Evolutionary conservation across 2,113 vertebrate genomes (phyloP).

Genomic region (Platysteira castanea): DNA sequence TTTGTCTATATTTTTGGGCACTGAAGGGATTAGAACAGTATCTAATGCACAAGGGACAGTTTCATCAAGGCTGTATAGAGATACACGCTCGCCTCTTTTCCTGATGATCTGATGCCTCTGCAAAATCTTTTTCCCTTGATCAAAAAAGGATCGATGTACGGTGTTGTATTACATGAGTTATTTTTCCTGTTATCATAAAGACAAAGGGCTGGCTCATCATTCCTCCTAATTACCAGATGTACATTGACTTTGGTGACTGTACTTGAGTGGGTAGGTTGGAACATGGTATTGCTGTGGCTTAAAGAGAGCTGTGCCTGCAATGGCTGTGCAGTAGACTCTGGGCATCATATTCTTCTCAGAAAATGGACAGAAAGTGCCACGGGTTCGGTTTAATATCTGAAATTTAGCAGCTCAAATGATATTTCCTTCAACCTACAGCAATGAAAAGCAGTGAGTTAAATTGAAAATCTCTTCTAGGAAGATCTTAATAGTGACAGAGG

Average conservation of each 20-base stretch:
- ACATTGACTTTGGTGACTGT: not conserved
- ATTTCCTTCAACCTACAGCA: not conserved
- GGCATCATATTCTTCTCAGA: not conserved
- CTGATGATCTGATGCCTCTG: not conserved
- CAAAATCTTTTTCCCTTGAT: conserved; percentile 23
- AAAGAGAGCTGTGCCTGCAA: not conserved
- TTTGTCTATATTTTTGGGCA: not conserved
- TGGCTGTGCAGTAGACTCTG: not conserved
- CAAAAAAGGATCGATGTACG: conserved; percentile 24
- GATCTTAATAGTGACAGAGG: not conserved
- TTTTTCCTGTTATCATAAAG: conserved; percentile 4
- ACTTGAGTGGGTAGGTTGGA: not conserved
- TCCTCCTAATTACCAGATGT: not conserved
- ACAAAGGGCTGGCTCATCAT: not conserved
- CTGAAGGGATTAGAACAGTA: not conserved
- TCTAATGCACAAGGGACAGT: not conserved
- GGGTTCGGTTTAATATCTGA: not conserved
- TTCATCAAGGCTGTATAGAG: not conserved
- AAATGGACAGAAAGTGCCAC: not conserved
- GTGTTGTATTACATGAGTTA: not conserved
- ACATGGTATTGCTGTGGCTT: not conserved
- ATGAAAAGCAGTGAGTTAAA: not conserved
- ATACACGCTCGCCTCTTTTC: not conserved
- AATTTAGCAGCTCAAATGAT: not conserved
- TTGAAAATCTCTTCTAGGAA: not conserved